Evolutionary conservation across 2,797 vertebrate species (phyloP), one percentile per base, ranked within the genome.

Genomic region (Botia almorhae): DNA sequence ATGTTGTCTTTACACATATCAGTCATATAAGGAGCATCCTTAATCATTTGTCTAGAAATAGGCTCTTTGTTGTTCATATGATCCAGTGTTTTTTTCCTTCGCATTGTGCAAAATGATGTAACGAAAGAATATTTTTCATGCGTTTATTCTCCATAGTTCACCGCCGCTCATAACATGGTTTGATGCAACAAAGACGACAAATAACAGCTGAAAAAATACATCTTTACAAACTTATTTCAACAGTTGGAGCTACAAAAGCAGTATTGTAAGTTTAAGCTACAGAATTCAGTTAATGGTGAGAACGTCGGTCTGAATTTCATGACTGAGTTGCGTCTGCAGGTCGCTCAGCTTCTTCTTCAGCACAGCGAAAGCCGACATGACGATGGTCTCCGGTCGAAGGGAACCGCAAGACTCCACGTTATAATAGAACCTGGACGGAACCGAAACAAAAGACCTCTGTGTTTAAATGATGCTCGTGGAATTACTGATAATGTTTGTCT

Each of bases 311-410:
- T 99, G 98, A 85, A 99, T 99, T 89, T 98, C 98, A 0, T 98
- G 97, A 92, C 97, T 99, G 85, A 99, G 90, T 86, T 99, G 97
- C 0, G 97, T 99, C 92, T 99, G 98, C 71, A 99, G 93, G 79
- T 99, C 98, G 0, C 98, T 99, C 80, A 99, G 90, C 76, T 99
- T 99, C 93, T 98, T 99, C 93, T 99, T 99, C 23, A 99, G 90
- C 77, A 96, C 96, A 0, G 97, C 97, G 16, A 99, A 87, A 0
- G 98, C 98, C 0, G 97, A 98, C 86, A 99, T 95, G 74, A 99
- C 97, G 0, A 99, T 98, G 82, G 96, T 99, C 90, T 99, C 98
- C 0, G 98, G 98, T 23, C 97, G 94, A 81, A 99, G 93, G 0
- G 98, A 98, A 26, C 98, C 98, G 0, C 97, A 99, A 0, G 98